Conservation (phyloP, 2,113 vertebrate species). For the Seriola aureovittata region DNA sequence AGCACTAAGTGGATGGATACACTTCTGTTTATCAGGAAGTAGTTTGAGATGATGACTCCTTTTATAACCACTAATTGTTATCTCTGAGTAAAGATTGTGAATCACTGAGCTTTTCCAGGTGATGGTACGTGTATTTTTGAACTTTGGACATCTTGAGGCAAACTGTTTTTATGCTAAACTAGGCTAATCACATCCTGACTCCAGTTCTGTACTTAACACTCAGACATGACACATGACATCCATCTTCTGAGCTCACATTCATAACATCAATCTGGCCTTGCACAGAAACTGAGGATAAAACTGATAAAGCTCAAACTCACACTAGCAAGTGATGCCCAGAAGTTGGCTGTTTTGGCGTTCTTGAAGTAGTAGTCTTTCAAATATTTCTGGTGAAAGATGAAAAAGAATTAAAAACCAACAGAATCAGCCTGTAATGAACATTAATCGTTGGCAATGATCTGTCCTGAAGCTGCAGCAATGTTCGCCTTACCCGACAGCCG, state of each 20-base stretch:
- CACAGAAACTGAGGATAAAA: background rate
- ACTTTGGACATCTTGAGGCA: no score
- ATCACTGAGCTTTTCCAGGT: background rate
- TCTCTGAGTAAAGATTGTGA: no score
- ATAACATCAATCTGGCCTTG: no score
- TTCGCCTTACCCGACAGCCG: constrained; percentile 87
- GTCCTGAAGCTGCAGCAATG: background rate
- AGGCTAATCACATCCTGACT: background rate
- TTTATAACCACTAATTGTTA: no score
- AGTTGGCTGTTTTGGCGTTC: constrained; percentile 94
- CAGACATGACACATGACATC: background rate
- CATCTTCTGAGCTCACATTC: background rate
- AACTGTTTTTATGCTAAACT: background rate
- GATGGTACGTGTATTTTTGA: background rate
- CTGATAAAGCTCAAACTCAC: constrained; percentile 74
- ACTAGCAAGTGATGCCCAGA: constrained; percentile 88
- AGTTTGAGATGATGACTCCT: no score
- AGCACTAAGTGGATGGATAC: background rate
- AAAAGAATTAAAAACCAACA: background rate
- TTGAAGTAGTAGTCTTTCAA: constrained; percentile 82
- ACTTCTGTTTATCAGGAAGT: no score
- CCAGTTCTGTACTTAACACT: background rate
- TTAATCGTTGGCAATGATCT: background rate
- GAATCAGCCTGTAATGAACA: background rate
- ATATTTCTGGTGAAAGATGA: constrained; percentile 85